phyloP scores from a whole-genome alignment of 2,797 vertebrate genomes.

The Sus cebifrons region DNA sequence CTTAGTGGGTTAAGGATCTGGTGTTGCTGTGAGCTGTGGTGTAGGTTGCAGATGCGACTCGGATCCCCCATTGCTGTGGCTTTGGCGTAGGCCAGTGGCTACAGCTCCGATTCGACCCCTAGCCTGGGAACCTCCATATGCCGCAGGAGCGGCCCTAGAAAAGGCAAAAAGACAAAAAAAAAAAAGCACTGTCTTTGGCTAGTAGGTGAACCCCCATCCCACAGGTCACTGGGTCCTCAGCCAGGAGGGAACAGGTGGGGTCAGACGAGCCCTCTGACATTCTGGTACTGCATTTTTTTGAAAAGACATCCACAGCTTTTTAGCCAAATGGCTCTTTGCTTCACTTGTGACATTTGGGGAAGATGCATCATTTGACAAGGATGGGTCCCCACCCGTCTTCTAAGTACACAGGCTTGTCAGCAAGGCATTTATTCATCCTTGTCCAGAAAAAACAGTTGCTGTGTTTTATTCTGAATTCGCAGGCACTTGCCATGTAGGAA shows the following conservation, averaged over 20 bases:
- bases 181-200: not conserved
- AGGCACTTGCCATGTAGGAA: not conserved
- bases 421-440: conserved; percentile 8
- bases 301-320: conserved; percentile 29
- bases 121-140: no score
- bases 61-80: no score
- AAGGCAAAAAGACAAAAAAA: no score
- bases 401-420: conserved; percentile 16
- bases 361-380: conserved; percentile 63
- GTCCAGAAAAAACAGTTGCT: conserved; percentile 31
- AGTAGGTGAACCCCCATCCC: not conserved
- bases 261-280: conserved; percentile 55
- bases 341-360: conserved; percentile 61
- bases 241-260: not conserved
- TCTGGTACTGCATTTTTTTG: conserved; percentile 54
- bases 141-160: no score
- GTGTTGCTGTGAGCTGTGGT: no score
- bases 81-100: no score
- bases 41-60: no score
- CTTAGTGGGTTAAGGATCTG: no score
- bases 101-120: no score
- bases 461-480: conserved; percentile 39
- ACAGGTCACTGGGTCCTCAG: not conserved
- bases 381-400: conserved; percentile 15
- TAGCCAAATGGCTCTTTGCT: conserved; percentile 41